These are phyloP conservation scores for Papilio polytes DNA, from an alignment of 1,140 invertebrate species.

Conservation along the genomic window DNA sequence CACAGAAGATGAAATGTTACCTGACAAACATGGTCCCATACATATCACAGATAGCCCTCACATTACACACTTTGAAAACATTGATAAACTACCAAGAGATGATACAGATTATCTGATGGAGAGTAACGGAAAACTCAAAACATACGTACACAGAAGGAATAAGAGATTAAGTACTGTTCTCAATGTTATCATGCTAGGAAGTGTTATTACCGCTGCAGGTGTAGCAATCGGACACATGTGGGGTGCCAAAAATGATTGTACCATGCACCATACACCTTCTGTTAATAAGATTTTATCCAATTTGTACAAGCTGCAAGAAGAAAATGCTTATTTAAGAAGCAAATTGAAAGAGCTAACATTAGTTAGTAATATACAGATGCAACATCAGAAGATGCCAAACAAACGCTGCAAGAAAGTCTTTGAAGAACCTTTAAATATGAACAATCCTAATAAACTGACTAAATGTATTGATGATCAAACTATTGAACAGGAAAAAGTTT, in stretches of 20 bases:
- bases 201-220: slow-evolving; percentile 77
- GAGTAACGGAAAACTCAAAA: slow-evolving; percentile 69
- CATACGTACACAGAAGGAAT: slow-evolving; percentile 80
- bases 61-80: slow-evolving; percentile 46
- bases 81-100: slow-evolving; percentile 52
- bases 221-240: slow-evolving; percentile 81
- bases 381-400: slow-evolving; percentile 55
- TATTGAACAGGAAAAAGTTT: slow-evolving; percentile 49
- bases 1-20: slow-evolving; percentile 54
- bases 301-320: slow-evolving; percentile 80
- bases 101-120: slow-evolving; percentile 66
- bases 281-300: slow-evolving; percentile 80
- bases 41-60: slow-evolving; percentile 52
- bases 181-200: slow-evolving; percentile 78
- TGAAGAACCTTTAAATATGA: slow-evolving; percentile 71
- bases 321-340: slow-evolving; percentile 76
- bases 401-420: slow-evolving; percentile 75
- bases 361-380: slow-evolving; percentile 56
- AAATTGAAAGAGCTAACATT: slow-evolving; percentile 74
- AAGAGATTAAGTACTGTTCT: slow-evolving; percentile 78
- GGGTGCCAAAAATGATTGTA: slow-evolving; percentile 79
- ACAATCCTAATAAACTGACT: slow-evolving; percentile 60
- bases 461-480: slow-evolving; percentile 70
- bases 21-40: slow-evolving; percentile 53
- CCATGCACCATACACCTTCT: slow-evolving; percentile 63